Conservation (phyloP, 2,113 vertebrate genomes). For the Maccullochella peelii region DNA sequence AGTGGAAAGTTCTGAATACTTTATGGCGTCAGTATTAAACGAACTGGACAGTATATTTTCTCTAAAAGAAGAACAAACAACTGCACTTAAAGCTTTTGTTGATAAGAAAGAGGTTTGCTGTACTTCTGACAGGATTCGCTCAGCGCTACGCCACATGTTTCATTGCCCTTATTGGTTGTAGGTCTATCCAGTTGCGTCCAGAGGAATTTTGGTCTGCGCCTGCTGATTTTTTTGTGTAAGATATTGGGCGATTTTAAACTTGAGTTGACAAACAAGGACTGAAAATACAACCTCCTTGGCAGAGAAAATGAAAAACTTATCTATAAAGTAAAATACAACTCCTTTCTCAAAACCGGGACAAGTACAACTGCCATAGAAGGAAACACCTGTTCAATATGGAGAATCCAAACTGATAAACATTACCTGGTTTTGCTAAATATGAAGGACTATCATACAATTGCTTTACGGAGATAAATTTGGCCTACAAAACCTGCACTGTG, state of each 20-base stretch:
- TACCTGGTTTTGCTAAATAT: neutral
- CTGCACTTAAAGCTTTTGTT: too few relatives aligned
- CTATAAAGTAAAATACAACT: neutral
- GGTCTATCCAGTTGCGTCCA: too few relatives aligned
- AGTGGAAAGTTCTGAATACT: too few relatives aligned
- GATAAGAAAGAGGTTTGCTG: too few relatives aligned
- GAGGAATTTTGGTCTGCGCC: too few relatives aligned
- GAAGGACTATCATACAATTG: neutral
- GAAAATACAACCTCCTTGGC: neutral
- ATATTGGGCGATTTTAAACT: neutral
- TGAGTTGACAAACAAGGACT: neutral
- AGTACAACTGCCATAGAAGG: neutral
- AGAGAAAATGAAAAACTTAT: neutral
- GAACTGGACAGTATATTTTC: too few relatives aligned
- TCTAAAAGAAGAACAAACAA: too few relatives aligned
- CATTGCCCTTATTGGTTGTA: too few relatives aligned
- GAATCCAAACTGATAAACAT: neutral
- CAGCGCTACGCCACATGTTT: too few relatives aligned
- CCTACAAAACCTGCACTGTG: neutral
- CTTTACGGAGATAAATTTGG: neutral
- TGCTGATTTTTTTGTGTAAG: neutral
- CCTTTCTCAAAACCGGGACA: neutral
- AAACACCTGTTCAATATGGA: neutral
- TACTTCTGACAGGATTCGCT: too few relatives aligned
- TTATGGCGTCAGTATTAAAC: too few relatives aligned